phyloP scores from a whole-genome alignment of 2,888 invertebrate genomes.

The Papilio gigon region DNA sequence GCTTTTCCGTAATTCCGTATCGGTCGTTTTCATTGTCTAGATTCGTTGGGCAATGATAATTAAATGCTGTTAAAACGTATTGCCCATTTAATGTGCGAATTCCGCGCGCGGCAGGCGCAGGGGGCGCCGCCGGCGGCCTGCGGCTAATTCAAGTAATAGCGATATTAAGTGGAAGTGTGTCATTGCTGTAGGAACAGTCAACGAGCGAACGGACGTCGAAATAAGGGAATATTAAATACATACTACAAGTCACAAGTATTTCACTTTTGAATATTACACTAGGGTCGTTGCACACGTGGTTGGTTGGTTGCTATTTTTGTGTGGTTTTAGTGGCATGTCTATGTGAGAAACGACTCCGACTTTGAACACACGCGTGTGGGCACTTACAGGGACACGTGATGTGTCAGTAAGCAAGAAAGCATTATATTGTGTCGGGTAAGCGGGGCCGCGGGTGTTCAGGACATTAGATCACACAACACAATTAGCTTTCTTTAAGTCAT shows the following conservation, averaged over 20 bases:
- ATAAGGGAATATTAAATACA: slow-evolving; percentile 28
- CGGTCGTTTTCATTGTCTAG: slow-evolving; percentile 52
- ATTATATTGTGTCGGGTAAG: not conserved
- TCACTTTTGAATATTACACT: slow-evolving; percentile 18
- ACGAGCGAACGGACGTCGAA: slow-evolving; percentile 43
- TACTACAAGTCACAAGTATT: slow-evolving; percentile 25
- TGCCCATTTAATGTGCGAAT: slow-evolving; percentile 59
- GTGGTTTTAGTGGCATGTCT: too few species aligned
- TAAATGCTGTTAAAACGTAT: slow-evolving; percentile 59
- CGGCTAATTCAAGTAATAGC: slow-evolving; percentile 61
- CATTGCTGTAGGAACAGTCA: slow-evolving; percentile 49
- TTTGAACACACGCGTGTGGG: too few species aligned
- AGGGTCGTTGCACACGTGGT: too few species aligned
- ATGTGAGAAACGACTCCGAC: too few species aligned
- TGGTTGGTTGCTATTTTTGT: too few species aligned
- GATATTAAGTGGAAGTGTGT: slow-evolving; percentile 47
- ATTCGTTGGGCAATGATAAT: slow-evolving; percentile 60
- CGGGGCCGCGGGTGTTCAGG: not conserved
- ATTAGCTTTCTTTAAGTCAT: not conserved
- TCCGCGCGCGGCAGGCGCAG: slow-evolving; percentile 50
- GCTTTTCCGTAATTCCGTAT: slow-evolving; percentile 49
- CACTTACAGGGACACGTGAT: too few species aligned
- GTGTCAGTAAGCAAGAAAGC: not conserved
- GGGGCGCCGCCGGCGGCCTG: slow-evolving; percentile 44
- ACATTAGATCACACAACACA: not conserved